Base-by-base conservation (phyloP, 2,797 vertebrate genomes). In the Enteromius radiatus region DNA sequence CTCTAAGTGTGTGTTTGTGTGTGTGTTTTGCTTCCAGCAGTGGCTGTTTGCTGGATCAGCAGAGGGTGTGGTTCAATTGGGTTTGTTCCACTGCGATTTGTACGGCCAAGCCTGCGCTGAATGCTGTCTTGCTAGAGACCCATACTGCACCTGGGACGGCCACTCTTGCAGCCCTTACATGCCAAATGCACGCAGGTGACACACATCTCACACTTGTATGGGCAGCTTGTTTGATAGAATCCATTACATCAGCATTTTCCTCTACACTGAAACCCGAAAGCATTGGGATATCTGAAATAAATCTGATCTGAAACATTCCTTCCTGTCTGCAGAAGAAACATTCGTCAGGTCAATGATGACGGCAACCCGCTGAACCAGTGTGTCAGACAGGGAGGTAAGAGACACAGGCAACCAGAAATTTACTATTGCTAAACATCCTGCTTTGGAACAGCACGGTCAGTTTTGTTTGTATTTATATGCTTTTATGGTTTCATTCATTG, bases 61-160 rank as follows among this genome's bases (percentile, higher is more conserved):
- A 71, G 94, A 95, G 5, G 95, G 96, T 15, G 91, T 97, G 85
- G 92, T 95, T 81, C 96, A 94, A 92, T 90, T 97, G 81, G 92
- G 93, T 67, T 90, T 97, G 85, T 95, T 95, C 89, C 95, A 95
- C 89, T 97, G 96, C 49, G 95, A 96, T 89, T 92, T 96, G 83
- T 97, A 97, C 0, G 96, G 96, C 75, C 95, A 96, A 90, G 94
- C 92, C 54, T 97, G 96, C 3, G 93, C 94, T 0, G 96, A 97
- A 84, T 97, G 96, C 91, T 97, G 96, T 91, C 88, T 97, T 73
- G 95, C 96, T 85, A 92, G 95, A 85, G 96, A 97, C 82, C 96
- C 96, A 0, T 96, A 96, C 91, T 97, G 96, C 91, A 96, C 96
- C 84, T 97, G 96, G 96, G 95, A 97, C 1, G 90, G 96, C 77